These are phyloP conservation scores for Cochlearius cochlearius DNA, from an alignment of 2,113 vertebrate species.

Conservation along the genomic window DNA sequence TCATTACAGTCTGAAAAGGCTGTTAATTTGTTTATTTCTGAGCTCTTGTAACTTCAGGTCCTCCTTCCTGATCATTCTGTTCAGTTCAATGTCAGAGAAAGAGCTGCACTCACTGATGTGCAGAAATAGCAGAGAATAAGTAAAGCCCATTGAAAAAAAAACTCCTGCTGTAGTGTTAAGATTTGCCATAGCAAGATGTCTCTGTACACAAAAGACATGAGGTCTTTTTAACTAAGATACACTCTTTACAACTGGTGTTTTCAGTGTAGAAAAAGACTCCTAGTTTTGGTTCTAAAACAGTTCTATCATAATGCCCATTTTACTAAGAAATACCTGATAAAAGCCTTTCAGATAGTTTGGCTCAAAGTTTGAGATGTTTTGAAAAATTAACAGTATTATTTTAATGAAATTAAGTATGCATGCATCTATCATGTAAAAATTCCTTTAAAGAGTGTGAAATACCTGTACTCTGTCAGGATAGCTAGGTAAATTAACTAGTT, in stretches of 20 bases:
- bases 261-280: neutral
- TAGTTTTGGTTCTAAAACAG: neutral
- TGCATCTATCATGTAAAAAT: neutral
- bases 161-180: neutral
- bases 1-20: neutral
- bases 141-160: neutral
- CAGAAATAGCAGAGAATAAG: neutral
- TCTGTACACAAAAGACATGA: neutral
- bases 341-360: neutral
- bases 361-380: neutral
- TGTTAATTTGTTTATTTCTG: neutral
- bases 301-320: neutral
- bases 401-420: neutral
- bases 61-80: neutral
- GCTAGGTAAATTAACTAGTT: neutral
- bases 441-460: neutral
- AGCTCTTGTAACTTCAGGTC: neutral
- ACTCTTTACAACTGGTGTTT: neutral
- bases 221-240: neutral
- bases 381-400: neutral
- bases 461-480: neutral
- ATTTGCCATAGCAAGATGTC: neutral
- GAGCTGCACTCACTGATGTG: neutral
- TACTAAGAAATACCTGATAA: neutral
- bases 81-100: neutral